Conservation (phyloP, 2,888 invertebrate genomes). For the Hydroisotoma schaefferi region DNA sequence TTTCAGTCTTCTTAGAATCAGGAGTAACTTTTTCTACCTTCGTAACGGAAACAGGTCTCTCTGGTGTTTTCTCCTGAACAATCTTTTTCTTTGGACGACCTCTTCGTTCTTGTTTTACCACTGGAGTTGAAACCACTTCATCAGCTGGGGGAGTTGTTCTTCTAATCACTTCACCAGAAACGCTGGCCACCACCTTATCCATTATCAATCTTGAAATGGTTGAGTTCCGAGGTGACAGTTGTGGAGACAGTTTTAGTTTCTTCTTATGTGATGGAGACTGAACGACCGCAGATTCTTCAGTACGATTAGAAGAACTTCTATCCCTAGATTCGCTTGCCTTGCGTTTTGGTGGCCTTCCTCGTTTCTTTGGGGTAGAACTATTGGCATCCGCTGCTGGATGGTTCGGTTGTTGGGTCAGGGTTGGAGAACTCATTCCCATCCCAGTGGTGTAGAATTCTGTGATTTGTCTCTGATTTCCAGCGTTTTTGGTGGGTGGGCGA, state of each 20-base stretch:
- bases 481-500: conserved; percentile 13
- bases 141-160: conserved; percentile 6
- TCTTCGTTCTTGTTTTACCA: conserved; percentile 12
- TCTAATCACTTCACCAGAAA: conserved; percentile 21
- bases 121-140: background rate
- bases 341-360: conserved; percentile 33
- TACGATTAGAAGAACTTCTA: background rate
- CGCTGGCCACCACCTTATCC: conserved; percentile 18
- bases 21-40: background rate
- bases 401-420: background rate
- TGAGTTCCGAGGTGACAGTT: background rate
- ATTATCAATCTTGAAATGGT: background rate
- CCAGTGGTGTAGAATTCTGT: conserved; percentile 23
- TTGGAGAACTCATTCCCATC: background rate
- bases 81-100: conserved; percentile 21
- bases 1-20: background rate
- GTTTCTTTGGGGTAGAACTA: conserved; percentile 9
- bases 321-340: conserved; percentile 1
- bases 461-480: conserved; percentile 24
- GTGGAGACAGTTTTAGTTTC: background rate
- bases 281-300: conserved; percentile 5
- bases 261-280: background rate
- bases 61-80: conserved; percentile 2
- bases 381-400: background rate
- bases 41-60: background rate